Evolutionary conservation across 1,140 invertebrate genomes (phyloP).

Genomic region (Camponotus floridanus): DNA sequence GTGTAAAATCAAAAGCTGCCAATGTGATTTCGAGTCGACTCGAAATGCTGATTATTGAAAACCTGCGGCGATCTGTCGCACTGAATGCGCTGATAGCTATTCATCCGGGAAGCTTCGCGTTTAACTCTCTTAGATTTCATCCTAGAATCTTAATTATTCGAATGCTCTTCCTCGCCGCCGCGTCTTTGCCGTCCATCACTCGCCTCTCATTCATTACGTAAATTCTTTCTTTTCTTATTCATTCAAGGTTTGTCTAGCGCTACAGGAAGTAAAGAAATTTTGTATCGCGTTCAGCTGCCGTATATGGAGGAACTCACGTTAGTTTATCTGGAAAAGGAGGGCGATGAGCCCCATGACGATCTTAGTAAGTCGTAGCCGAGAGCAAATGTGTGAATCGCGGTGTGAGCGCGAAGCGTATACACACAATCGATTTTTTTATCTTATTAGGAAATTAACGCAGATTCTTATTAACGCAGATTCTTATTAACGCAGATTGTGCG

Average conservation of each 20-base stretch:
- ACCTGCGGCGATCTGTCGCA: background rate
- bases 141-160: conserved; percentile 2
- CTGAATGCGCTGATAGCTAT: background rate
- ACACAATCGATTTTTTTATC: conserved; percentile 30
- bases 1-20: background rate
- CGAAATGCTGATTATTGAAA: background rate
- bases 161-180: conserved; percentile 17
- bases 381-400: conserved; percentile 66
- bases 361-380: conserved; percentile 87
- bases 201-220: conserved; percentile 43
- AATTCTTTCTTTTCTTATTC: conserved; percentile 63
- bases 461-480: conserved; percentile 65
- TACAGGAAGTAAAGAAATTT: conserved; percentile 92
- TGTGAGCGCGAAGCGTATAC: conserved; percentile 38
- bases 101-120: background rate
- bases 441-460: conserved; percentile 64
- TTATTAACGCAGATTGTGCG: conserved; percentile 64
- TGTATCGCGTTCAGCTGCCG: conserved; percentile 95
- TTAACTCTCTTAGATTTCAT: conserved; percentile 3
- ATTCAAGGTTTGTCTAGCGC: conserved; percentile 83
- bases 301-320: conserved; percentile 96
- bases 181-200: background rate
- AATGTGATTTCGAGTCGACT: conserved; percentile 26
- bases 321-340: conserved; percentile 94
- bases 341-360: conserved; percentile 86